Conservation (phyloP, 2,888 invertebrate species). For the Lordiphosa fenestrarum region DNA sequence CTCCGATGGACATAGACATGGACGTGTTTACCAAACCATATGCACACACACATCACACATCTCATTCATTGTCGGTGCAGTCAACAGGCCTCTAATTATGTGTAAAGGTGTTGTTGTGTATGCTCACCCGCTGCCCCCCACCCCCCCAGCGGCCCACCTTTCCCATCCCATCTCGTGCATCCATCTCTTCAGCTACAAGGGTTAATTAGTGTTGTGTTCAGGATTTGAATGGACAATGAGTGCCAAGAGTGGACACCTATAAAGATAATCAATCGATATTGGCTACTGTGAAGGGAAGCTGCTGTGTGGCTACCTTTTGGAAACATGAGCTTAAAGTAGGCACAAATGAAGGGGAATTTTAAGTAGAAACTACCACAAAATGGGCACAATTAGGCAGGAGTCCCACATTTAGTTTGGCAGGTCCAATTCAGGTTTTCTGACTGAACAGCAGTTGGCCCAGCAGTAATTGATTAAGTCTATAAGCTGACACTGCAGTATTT, state of each 20-base stretch:
- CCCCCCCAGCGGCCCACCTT: not conserved
- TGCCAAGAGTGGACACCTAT: conserved; percentile 12
- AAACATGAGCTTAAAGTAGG: not conserved
- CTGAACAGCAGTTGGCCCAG: too few species aligned
- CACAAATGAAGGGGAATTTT: not conserved
- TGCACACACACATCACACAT: conserved; percentile 4
- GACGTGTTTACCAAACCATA: conserved; percentile 25
- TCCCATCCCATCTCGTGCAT: conserved; percentile 14
- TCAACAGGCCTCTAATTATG: conserved; percentile 70
- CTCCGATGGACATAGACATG: conserved; percentile 15
- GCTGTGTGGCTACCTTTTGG: conserved; percentile 3
- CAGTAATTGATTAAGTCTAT: conserved; percentile 5
- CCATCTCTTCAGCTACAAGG: conserved; percentile 29
- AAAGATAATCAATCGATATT: conserved; percentile 28
- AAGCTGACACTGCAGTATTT: conserved; percentile 7
- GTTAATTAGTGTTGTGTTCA: conserved; percentile 52
- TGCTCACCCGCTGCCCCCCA: conserved; percentile 9
- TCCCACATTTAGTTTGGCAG: too few species aligned
- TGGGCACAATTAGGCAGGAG: too few species aligned
- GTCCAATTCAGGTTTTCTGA: too few species aligned
- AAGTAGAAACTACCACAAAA: too few species aligned
- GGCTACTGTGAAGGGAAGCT: conserved; percentile 13
- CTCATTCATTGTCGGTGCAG: conserved; percentile 57
- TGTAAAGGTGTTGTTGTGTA: conserved; percentile 59
- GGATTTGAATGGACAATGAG: conserved; percentile 29